Evolutionary conservation across 92 coral and sea anemone genomes (phyloP).

Genomic region (Zoanthus sociatus): DNA sequence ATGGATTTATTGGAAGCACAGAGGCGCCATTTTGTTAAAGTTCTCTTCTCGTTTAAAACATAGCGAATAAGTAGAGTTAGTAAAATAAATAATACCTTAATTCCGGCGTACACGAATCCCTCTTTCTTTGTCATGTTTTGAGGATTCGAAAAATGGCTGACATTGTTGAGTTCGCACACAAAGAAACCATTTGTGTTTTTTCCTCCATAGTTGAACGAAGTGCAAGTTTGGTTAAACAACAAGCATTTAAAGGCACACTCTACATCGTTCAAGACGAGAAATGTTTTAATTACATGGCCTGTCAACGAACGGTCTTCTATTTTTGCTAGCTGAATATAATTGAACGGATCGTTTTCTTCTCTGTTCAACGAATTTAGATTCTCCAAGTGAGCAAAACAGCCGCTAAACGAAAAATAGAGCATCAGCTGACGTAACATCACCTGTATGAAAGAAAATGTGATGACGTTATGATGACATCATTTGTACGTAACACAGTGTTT

Average conservation of each 20-base stretch:
- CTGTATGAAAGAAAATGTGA: neutral
- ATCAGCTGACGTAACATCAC: neutral
- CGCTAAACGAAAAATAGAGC: neutral
- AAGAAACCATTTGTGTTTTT: neutral
- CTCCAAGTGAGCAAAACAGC: neutral
- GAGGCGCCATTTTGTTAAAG: no score
- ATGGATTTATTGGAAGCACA: no score
- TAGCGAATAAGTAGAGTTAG: no score
- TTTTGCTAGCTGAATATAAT: conserved; percentile 2
- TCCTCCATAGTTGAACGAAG: conserved; percentile 25
- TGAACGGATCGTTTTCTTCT: neutral
- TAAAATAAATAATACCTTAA: neutral
- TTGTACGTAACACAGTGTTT: no score
- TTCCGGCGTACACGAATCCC: conserved; percentile 4
- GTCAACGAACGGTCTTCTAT: neutral
- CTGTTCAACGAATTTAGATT: neutral
- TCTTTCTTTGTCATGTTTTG: neutral
- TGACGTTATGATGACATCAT: no score
- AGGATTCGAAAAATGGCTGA: neutral
- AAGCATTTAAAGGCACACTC: neutral
- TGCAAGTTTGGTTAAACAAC: neutral
- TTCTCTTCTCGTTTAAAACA: no score
- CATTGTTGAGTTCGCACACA: conserved; percentile 22
- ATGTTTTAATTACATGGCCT: neutral
- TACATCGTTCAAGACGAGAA: neutral